Percentiles rank a stretch among this genome's conserved stretches.
Conservation (phyloP, 2,113 vertebrate genomes). For the Cheirogaleus medius region DNA sequence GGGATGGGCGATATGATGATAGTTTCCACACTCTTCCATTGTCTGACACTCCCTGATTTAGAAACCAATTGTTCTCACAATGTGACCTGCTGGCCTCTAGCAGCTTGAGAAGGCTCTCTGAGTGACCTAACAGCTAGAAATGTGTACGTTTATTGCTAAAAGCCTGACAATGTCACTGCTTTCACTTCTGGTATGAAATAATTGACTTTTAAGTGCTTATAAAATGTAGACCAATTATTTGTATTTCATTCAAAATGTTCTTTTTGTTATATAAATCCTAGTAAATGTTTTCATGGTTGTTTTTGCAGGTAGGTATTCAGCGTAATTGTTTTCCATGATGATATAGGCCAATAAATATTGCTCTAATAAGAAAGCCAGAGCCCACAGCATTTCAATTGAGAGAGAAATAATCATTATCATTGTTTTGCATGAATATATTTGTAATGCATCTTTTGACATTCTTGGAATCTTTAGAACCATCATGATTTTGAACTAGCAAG, state of each 20-base stretch:
- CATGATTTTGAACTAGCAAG: background rate
- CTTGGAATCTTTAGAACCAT: background rate
- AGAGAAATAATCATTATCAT: background rate
- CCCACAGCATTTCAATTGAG: background rate
- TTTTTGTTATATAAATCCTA: background rate
- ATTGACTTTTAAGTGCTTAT: conserved; percentile 34
- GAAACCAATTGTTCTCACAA: background rate
- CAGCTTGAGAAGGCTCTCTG: background rate
- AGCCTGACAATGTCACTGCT: background rate
- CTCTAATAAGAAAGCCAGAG: background rate
- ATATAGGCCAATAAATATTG: background rate
- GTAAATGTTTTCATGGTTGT: conserved; percentile 7
- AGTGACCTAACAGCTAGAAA: background rate
- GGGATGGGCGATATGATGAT: background rate
- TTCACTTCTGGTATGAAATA: conserved; percentile 45
- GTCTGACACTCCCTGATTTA: background rate
- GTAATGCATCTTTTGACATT: background rate
- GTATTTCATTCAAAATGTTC: background rate
- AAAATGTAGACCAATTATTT: conserved; percentile 22
- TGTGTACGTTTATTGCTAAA: background rate
- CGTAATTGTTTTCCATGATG: conserved; percentile 18
- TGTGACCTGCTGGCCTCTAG: background rate
- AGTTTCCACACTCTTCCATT: background rate
- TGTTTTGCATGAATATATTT: background rate
- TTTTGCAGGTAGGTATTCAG: conserved; percentile 14